phyloP scores from a whole-genome alignment of 2,888 invertebrate species.

The Rhorus exstirpatorius region DNA sequence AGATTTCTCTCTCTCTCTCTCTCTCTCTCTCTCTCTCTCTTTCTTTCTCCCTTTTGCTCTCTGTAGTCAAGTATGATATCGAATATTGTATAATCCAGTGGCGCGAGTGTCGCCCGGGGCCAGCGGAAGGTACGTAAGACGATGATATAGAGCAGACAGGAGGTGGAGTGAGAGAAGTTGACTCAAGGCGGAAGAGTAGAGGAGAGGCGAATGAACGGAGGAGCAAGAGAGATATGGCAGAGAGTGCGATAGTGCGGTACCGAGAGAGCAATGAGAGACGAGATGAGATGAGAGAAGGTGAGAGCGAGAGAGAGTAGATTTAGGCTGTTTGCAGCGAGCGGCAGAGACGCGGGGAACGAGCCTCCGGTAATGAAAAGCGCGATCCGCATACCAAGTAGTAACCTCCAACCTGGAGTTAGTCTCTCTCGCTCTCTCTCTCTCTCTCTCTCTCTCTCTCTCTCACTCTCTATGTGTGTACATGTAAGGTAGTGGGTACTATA shows the following conservation, averaged over 20 bases:
- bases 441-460: conserved; percentile 12
- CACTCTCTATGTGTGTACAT: conserved; percentile 47
- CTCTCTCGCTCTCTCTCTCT: conserved; percentile 19
- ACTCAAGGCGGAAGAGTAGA: conserved; percentile 62
- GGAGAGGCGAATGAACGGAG: conserved; percentile 56
- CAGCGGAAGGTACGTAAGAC: conserved; percentile 72
- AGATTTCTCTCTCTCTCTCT: conserved; percentile 24
- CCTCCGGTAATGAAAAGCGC: conserved; percentile 89
- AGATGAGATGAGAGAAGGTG: conserved; percentile 72
- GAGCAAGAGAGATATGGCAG: conserved; percentile 56
- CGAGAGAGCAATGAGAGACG: conserved; percentile 70
- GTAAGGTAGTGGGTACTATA: conserved; percentile 59
- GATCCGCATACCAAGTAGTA: conserved; percentile 88
- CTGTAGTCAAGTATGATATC: conserved; percentile 77
- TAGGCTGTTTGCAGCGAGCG: conserved; percentile 85
- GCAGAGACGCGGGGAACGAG: conserved; percentile 82
- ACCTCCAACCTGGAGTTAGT: conserved; percentile 77
- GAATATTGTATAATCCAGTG: conserved; percentile 83
- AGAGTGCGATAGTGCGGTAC: conserved; percentile 59
- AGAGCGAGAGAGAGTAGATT: conserved; percentile 82
- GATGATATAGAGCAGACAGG: conserved; percentile 74
- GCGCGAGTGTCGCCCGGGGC: conserved; percentile 76
- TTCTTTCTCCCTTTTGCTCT: conserved; percentile 28
- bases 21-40: conserved; percentile 30
- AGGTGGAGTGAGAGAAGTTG: conserved; percentile 70